A percentile compares a stretch with the other conserved stretches of the same genome.
Evolutionary conservation across 2,888 invertebrate species (phyloP).

Genomic region (Campaea margaritaria): DNA sequence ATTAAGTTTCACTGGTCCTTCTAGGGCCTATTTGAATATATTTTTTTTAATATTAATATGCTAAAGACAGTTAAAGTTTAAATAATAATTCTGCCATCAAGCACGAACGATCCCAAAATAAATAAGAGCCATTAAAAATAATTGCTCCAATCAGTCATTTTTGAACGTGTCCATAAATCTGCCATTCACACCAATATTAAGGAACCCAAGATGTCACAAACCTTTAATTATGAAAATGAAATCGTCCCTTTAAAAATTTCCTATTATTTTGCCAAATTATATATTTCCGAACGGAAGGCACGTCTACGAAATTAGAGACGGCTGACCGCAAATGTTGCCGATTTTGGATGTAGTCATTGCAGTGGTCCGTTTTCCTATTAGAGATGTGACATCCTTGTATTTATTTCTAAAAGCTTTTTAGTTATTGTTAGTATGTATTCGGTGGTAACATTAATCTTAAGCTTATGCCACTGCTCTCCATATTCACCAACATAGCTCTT

Average conservation of each 20-base stretch:
- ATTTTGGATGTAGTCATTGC: constrained; percentile 42
- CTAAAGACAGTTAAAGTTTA: neutral
- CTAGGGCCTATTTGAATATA: too few species aligned
- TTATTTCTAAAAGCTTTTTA: too few species aligned
- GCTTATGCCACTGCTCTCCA: too few species aligned
- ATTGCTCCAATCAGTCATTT: too few species aligned
- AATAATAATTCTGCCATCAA: neutral
- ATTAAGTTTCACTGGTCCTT: too few species aligned
- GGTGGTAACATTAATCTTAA: too few species aligned
- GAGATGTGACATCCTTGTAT: constrained; percentile 21
- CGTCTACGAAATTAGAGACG: constrained; percentile 52
- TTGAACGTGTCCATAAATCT: constrained; percentile 16
- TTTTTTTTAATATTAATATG: too few species aligned
- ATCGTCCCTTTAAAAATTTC: constrained; percentile 56
- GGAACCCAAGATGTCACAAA: constrained; percentile 63
- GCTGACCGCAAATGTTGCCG: constrained; percentile 61
- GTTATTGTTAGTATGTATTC: too few species aligned
- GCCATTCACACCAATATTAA: constrained; percentile 47
- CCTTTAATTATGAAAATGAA: constrained; percentile 69
- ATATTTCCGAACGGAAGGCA: constrained; percentile 68
- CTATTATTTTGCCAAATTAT: constrained; percentile 60
- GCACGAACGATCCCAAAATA: neutral
- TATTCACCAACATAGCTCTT: too few species aligned
- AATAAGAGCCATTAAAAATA: constrained; percentile 11
- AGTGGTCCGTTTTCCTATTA: constrained; percentile 29